A percentile compares a stretch with the other conserved stretches of the same genome.
Conservation (phyloP, 1,140 invertebrate species). For the Brachionus calyciflorus region DNA sequence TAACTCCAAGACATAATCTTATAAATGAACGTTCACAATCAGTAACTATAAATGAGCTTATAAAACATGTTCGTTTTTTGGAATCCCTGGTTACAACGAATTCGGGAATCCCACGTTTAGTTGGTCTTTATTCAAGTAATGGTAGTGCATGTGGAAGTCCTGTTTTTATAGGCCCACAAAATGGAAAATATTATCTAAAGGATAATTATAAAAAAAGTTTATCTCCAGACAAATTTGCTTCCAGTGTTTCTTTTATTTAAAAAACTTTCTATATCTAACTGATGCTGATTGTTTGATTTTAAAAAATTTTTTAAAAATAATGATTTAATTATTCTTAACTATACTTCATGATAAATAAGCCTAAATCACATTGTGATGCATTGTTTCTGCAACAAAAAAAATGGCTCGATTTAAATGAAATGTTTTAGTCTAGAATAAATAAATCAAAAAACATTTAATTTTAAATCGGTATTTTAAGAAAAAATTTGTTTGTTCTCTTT, state of each 20-base stretch:
- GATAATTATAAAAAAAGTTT: not conserved
- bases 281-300: not conserved
- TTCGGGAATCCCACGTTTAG: not conserved
- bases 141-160: not conserved
- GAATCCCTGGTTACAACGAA: not conserved
- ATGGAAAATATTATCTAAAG: not conserved
- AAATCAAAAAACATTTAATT: no score
- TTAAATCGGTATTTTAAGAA: no score
- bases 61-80: not conserved
- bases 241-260: not conserved
- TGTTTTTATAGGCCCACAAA: not conserved
- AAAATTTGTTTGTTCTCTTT: no score
- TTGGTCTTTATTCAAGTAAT: not conserved
- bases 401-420: not conserved
- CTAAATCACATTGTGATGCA: no score
- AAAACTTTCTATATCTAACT: not conserved
- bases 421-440: not conserved
- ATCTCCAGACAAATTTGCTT: not conserved
- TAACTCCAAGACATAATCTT: not conserved
- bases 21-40: not conserved
- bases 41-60: not conserved
- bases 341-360: no score
- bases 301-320: not conserved
- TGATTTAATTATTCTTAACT: not conserved
- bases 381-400: no score